Percentiles rank a stretch among this genome's conserved stretches.
These are phyloP conservation scores for Cephus sareptanus DNA, from an alignment of 2,888 invertebrate species.

Conservation along the genomic window DNA sequence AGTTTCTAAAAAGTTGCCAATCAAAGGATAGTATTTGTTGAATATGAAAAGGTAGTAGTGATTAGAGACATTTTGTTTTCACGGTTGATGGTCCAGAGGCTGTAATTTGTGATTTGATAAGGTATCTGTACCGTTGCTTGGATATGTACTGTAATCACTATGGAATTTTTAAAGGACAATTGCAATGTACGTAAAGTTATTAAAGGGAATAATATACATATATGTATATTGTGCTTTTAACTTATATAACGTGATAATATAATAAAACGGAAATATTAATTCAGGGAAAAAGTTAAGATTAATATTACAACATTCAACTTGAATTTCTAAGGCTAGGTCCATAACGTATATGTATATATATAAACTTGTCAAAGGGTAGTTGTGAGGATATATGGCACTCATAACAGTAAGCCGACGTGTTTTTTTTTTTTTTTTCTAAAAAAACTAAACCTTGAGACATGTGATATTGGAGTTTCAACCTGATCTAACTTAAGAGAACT, in stretches of 20 bases:
- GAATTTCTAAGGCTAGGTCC: not conserved
- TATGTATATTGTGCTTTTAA: slow-evolving; percentile 10
- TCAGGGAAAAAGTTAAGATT: not conserved
- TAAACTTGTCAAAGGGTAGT: too few relatives aligned
- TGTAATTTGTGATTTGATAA: not conserved
- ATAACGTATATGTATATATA: not conserved
- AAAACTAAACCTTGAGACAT: too few relatives aligned
- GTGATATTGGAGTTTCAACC: too few relatives aligned
- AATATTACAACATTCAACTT: not conserved
- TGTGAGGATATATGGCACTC: too few relatives aligned
- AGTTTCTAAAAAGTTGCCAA: not conserved
- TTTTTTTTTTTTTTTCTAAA: too few relatives aligned
- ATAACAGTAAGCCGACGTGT: too few relatives aligned
- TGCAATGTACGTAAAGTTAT: slow-evolving; percentile 8
- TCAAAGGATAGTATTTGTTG: not conserved
- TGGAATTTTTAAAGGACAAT: not conserved
- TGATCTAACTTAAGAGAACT: too few relatives aligned
- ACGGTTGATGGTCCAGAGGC: not conserved
- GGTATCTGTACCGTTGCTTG: not conserved
- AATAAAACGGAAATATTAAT: not conserved
- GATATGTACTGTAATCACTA: not conserved
- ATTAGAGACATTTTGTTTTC: not conserved
- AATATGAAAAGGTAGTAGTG: not conserved
- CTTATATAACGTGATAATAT: not conserved
- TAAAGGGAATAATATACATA: slow-evolving; percentile 12